Evolutionary conservation across 2,888 invertebrate species (phyloP), one percentile per base, ranked within the genome.

Genomic region (Luperina nickerlii): DNA sequence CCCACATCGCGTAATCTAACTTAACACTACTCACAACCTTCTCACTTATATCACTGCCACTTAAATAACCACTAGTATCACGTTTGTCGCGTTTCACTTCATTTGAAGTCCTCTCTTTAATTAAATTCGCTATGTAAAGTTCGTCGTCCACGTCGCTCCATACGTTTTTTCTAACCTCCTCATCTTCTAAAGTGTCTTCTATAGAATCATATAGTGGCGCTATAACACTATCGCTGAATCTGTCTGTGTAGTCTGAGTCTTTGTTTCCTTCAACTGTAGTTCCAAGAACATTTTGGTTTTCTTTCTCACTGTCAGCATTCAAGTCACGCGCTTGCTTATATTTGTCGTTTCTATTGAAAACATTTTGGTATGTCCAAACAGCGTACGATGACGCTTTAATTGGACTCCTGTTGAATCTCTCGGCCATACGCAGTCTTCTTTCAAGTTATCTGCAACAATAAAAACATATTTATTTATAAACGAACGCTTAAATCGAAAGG

Each of bases 1-100:
- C 98, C 98, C 98, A 98, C 98, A 98, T 98, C 89, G 95, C 96
- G 97, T 97, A 97, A 94, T 95, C 96, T 96, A 97, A 94, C 96
- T 95, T 97, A 96, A 95, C 96, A 96, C 96, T 97, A 97, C 93
- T 97, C 97, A 97, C 97, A 97, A 97, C 97, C 96, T 93, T 92
- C 86, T 95, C 96, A 94, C 95, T 95, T 92, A 94, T 95, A 95
- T 95, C 96, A 96, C 96, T 95, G 94, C 94, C 95, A 96, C 95
- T 95, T 92, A 93, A 87, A 93, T 93, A 89, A 86, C 24, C 89
- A 89, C 90, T 89, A 89, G 88, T 96, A 96, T 96, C 96, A 96
- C 97, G 97, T 96, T 95, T 96, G 80, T 93, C 94, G 90, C 96
- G 96, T 88, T 93, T 94, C 94, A 94, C 90, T 87, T 89, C 96